Percentiles rank a stretch among this genome's conserved stretches.
phyloP scores from a whole-genome alignment of 2,888 invertebrate species.

The Ectemnius cavifrons region DNA sequence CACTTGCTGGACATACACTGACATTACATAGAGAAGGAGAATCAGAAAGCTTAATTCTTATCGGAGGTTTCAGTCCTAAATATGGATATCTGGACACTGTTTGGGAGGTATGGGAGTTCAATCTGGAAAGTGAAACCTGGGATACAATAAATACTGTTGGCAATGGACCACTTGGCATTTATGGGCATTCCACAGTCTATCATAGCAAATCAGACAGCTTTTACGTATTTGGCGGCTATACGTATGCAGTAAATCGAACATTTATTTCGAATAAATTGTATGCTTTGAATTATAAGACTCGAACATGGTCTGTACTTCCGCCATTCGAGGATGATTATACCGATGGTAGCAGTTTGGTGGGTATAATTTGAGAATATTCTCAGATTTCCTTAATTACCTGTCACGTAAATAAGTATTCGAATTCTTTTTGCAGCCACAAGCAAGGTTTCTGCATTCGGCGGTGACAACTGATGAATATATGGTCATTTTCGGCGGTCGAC shows the following conservation, averaged over 20 bases:
- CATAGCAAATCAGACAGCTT: slow-evolving; percentile 89
- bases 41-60: slow-evolving; percentile 87
- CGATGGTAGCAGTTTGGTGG: slow-evolving; percentile 77
- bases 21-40: slow-evolving; percentile 88
- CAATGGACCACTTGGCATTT: slow-evolving; percentile 88
- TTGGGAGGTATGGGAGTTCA: slow-evolving; percentile 92
- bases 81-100: slow-evolving; percentile 86
- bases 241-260: slow-evolving; percentile 86
- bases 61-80: slow-evolving; percentile 91
- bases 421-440: slow-evolving; percentile 81
- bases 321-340: slow-evolving; percentile 81
- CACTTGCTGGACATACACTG: slow-evolving; percentile 93
- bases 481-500: slow-evolving; percentile 93
- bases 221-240: slow-evolving; percentile 93
- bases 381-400: too few relatives aligned
- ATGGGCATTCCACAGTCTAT: slow-evolving; percentile 94
- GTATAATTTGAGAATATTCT: slow-evolving; percentile 44
- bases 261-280: slow-evolving; percentile 87
- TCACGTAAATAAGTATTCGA: neutral
- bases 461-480: slow-evolving; percentile 93
- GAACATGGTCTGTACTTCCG: slow-evolving; percentile 89
- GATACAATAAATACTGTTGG: slow-evolving; percentile 84
- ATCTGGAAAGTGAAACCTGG: slow-evolving; percentile 88
- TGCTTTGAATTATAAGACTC: slow-evolving; percentile 87
- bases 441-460: slow-evolving; percentile 92